A percentile compares a stretch with the other conserved stretches of the same genome.
These are phyloP conservation scores for Cinclus mexicanus DNA, from an alignment of 2,113 vertebrate genomes.

Conservation along the genomic window DNA sequence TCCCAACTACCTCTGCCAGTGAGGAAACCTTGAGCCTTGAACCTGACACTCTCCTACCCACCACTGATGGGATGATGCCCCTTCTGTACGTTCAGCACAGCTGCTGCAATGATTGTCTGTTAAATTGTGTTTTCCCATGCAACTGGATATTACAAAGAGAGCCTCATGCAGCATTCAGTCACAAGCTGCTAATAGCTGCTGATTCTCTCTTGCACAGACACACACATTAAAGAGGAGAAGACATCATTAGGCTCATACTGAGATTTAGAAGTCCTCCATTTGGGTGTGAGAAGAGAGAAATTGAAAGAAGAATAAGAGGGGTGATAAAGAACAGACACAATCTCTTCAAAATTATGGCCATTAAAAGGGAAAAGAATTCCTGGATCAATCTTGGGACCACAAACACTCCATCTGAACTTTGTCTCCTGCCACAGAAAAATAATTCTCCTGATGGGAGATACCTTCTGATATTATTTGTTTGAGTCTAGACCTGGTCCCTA, in stretches of 20 bases:
- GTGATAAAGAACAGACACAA: neutral
- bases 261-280: conserved; percentile 13
- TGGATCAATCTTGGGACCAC: neutral
- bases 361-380: neutral
- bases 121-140: neutral
- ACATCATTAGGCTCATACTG: neutral
- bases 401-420: neutral
- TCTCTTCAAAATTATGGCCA: neutral
- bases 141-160: neutral
- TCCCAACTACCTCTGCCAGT: neutral
- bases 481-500: neutral
- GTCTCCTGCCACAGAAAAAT: neutral
- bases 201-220: neutral
- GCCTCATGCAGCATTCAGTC: neutral
- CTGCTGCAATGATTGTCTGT: neutral
- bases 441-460: neutral
- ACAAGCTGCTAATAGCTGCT: neutral
- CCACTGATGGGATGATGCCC: rapidly evolving
- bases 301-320: neutral
- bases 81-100: neutral
- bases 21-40: neutral
- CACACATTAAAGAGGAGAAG: conserved; percentile 1
- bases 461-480: neutral
- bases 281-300: neutral
- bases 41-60: neutral